Evolutionary conservation across 1,140 invertebrate genomes (phyloP).

Genomic region (Drosophila tsacasi): DNA sequence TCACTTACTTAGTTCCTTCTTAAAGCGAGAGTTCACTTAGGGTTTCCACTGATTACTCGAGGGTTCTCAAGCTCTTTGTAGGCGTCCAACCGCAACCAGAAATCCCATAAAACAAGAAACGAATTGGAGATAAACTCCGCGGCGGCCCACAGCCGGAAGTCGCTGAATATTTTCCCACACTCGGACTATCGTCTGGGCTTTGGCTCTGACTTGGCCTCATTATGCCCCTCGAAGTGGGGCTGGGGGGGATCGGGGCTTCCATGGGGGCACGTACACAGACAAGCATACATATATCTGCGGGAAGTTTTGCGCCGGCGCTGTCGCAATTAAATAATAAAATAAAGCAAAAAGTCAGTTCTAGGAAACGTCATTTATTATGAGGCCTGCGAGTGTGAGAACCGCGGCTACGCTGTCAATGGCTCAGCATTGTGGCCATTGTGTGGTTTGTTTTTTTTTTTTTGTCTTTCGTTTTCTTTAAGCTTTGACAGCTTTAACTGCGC

Average conservation of each 20-base stretch:
- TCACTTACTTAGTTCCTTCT: constrained; percentile 18
- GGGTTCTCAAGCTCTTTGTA: constrained; percentile 47
- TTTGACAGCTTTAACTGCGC: constrained; percentile 79
- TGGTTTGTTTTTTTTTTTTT: constrained; percentile 31
- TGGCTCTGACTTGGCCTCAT: constrained; percentile 62
- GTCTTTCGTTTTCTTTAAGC: constrained; percentile 23
- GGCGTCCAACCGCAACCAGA: constrained; percentile 38
- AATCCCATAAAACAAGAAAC: constrained; percentile 42
- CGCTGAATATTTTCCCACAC: constrained; percentile 80
- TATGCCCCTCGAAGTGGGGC: constrained; percentile 43
- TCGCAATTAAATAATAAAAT: constrained; percentile 80
- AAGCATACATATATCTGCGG: constrained; percentile 35
- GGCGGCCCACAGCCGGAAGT: constrained; percentile 73
- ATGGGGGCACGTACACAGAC: constrained; percentile 16
- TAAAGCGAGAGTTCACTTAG: neutral
- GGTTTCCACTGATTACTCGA: constrained; percentile 18
- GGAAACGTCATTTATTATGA: constrained; percentile 82
- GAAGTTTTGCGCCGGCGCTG: constrained; percentile 74
- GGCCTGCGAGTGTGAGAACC: constrained; percentile 72
- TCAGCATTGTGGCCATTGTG: constrained; percentile 58
- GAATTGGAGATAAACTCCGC: constrained; percentile 50
- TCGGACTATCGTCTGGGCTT: constrained; percentile 38
- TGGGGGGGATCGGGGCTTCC: constrained; percentile 14
- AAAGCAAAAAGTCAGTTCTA: constrained; percentile 74
- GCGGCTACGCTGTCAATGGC: constrained; percentile 72